Base-by-base conservation (phyloP, 1,140 invertebrate species). In the Onthophagus taurus region DNA sequence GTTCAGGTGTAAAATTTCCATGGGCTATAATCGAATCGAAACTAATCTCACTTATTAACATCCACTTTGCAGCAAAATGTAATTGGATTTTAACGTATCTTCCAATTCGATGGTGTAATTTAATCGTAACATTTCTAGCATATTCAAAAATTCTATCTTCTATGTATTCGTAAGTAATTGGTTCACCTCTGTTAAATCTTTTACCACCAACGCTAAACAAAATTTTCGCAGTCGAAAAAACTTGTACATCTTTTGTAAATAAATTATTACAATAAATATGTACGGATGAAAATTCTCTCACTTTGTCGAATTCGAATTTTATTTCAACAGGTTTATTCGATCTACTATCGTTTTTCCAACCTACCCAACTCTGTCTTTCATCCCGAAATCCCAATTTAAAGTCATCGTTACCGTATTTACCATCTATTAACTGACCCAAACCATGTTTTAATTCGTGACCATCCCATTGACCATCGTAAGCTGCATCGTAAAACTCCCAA, bases 281-380 rank as follows among this genome's bases (percentile, higher is more conserved):
- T 16, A 91, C 76, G 1, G 78, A 76, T 9, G 80, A 85, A 68
- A 95, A 92, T 64, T 95, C 91, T 2, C 89, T 70, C 12, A 89
- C 78, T 58, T 75, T 73, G 57, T 90, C 85, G 67, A 95, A 95
- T 65, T 91, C 83, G 65, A 94, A 93, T 48, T 81, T 79, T 48
- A 89, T 77, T 53, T 85, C 81, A 1, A 85, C 71, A 0, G 80
- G 76, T 52, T 73, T 72, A 2, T 72, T 70, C 12, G 71, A 65
- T 9, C 78, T 71, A 1, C 75, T 74, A 52, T 91, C 87, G 67
- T 91, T 91, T 47, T 79, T 77, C 90, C 91, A 95, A 0, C 90
- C 90, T 6, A 95, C 85, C 91, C 91, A 95, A 19, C 83, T 80
- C 60, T 83, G 83, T 37, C 68, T 67, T 21, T 76, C 77, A 41